Evolutionary conservation across 2,113 vertebrate genomes (phyloP).

Genomic region (Mustelus asterias): DNA sequence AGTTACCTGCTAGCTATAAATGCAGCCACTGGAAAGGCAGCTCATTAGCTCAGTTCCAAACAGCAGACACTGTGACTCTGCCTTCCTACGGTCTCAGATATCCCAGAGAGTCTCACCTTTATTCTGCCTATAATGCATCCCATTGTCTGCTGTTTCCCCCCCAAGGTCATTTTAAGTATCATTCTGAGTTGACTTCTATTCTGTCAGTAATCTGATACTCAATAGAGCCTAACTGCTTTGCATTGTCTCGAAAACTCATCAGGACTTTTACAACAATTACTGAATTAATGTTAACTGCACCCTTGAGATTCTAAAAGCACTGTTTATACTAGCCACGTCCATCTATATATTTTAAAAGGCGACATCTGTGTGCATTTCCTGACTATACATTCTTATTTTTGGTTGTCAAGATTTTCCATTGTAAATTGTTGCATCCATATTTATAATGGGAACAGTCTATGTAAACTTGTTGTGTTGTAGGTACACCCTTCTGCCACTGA

Average conservation of each 20-base stretch:
- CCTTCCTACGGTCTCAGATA: constrained; percentile 56
- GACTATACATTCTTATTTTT: background rate
- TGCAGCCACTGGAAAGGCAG: background rate
- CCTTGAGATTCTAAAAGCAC: background rate
- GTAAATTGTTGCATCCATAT: background rate
- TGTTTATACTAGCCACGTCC: background rate
- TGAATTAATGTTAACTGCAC: constrained; percentile 56
- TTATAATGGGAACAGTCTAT: background rate
- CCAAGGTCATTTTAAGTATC: constrained; percentile 68
- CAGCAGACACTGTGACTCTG: constrained; percentile 58
- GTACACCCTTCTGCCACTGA: background rate
- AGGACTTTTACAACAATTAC: constrained; percentile 59
- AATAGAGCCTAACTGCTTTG: constrained; percentile 60
- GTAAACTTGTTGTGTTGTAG: background rate
- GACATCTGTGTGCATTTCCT: background rate
- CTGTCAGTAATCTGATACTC: constrained; percentile 70
- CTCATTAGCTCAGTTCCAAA: constrained; percentile 31
- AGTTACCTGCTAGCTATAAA: background rate
- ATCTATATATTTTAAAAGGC: background rate
- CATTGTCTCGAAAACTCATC: constrained; percentile 52
- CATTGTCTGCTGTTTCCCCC: constrained; percentile 68
- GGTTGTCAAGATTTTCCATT: background rate
- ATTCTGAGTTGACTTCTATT: constrained; percentile 84
- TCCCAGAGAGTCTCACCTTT: constrained; percentile 71
- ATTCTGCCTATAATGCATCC: constrained; percentile 66